Percentiles rank a stretch among this genome's conserved stretches.
Evolutionary conservation across 2,113 vertebrate species (phyloP).

Genomic region (Prionailurus viverrinus): DNA sequence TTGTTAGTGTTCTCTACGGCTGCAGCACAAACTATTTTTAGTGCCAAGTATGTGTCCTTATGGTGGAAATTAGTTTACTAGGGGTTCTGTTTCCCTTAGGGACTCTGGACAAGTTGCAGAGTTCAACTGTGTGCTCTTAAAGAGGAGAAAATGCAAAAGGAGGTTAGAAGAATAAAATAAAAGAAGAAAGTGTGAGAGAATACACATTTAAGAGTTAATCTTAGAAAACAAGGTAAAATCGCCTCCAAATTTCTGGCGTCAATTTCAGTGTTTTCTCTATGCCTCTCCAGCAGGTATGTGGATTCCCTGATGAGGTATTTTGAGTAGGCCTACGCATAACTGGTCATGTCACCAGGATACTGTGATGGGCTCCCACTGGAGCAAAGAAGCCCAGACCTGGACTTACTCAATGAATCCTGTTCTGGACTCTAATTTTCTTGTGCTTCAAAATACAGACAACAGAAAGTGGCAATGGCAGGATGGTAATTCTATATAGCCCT

Average conservation of each 20-base stretch:
- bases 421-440: not conserved
- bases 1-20: not conserved
- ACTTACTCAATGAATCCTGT: not conserved
- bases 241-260: not conserved
- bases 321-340: not conserved
- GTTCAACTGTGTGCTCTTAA: not conserved
- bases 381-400: not conserved
- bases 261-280: not conserved
- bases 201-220: not conserved
- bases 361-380: not conserved
- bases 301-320: not conserved
- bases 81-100: not conserved
- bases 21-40: not conserved
- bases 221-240: not conserved
- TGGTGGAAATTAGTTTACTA: not conserved
- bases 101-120: not conserved
- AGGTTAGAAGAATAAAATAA: not conserved
- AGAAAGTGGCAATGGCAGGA: not conserved
- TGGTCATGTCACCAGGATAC: not conserved
- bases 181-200: not conserved
- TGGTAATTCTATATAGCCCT: not conserved
- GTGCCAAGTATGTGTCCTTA: not conserved
- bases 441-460: not conserved
- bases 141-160: not conserved
- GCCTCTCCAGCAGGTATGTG: fast-evolving